Evolutionary conservation across 2,888 invertebrate species (phyloP), one percentile per base, ranked within the genome.

Genomic region (Drosophila siamana): DNA sequence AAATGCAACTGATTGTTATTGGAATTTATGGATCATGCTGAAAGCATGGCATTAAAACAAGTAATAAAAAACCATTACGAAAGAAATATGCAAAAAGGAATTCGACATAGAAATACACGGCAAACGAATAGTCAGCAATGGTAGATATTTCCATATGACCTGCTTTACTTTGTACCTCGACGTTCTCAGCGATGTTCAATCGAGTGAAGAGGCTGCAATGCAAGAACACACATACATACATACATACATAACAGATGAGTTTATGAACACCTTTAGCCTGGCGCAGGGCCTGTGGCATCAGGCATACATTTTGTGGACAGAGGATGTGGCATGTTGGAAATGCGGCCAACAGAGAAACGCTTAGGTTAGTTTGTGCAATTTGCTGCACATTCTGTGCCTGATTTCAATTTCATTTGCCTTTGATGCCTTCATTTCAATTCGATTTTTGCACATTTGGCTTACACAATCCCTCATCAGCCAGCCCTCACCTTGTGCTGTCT

Each of bases 131-230:
- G 13, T 54, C 44, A 26, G 36, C 11, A 43, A 24, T 70, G 40
- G 22, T 51, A 64, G 54, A 68, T 67, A 77, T 86, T 88, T 85
- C 76, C 85, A 88, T 80, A 69, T 88, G 85, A 88, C 85, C 85
- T 88, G 85, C 74, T 88, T 88, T 86, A 54, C 59, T 47, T 74
- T 63, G 54, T 44, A 48, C 51, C 40, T 56, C 38, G 38, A 70
- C 15, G 36, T 48, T 41, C 47, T 26, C 41, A 28, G 24, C 43
- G 54, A 26, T 64, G 57, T 51, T 65, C 40, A 54, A 70, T 74
- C 56, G 56, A 65, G 24, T 62, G 59, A 38, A 38, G 41, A 16
- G 60, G 33, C 1, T 41, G 48, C 26, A 26, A 1, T 7, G 38
- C 26, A 56, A 9, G 26, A 38, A 15, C 30, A 11, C 8, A 43